Evolutionary conservation across 2,888 invertebrate species (phyloP).

Genomic region (Thelaira solivaga): DNA sequence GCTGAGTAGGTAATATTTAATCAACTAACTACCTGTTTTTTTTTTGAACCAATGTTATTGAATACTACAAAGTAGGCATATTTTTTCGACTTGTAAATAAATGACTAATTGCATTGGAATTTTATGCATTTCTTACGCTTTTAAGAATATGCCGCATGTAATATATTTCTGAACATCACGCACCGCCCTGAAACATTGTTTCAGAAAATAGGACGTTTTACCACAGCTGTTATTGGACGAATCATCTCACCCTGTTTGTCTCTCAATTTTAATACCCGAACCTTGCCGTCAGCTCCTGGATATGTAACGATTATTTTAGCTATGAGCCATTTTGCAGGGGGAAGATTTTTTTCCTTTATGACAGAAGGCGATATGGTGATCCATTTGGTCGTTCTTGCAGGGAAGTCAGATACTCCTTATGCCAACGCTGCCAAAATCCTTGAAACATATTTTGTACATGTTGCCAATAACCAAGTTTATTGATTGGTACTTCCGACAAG

Average conservation of each 20-base stretch:
- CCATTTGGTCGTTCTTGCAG: constrained; percentile 42
- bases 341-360: constrained; percentile 53
- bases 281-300: constrained; percentile 14
- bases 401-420: constrained; percentile 32
- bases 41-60: too few relatives aligned
- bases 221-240: constrained; percentile 26
- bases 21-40: too few relatives aligned
- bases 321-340: constrained; percentile 53
- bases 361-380: not conserved
- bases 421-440: constrained; percentile 33
- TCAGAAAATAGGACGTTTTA: constrained; percentile 25
- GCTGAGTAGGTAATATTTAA: too few relatives aligned
- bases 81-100: too few relatives aligned
- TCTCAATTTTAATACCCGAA: constrained; percentile 49
- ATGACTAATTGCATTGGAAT: too few relatives aligned
- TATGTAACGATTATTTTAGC: constrained; percentile 23
- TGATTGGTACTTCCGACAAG: constrained; percentile 3
- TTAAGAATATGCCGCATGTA: too few relatives aligned
- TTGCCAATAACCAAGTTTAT: constrained; percentile 44
- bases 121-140: too few relatives aligned
- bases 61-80: too few relatives aligned
- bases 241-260: constrained; percentile 10
- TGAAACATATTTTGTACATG: constrained; percentile 55
- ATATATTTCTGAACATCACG: constrained; percentile 43
- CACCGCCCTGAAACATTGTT: constrained; percentile 38